Percentiles rank a stretch among this genome's conserved stretches.
Conservation (phyloP, 1,140 invertebrate genomes). For the Pararge aegeria region DNA sequence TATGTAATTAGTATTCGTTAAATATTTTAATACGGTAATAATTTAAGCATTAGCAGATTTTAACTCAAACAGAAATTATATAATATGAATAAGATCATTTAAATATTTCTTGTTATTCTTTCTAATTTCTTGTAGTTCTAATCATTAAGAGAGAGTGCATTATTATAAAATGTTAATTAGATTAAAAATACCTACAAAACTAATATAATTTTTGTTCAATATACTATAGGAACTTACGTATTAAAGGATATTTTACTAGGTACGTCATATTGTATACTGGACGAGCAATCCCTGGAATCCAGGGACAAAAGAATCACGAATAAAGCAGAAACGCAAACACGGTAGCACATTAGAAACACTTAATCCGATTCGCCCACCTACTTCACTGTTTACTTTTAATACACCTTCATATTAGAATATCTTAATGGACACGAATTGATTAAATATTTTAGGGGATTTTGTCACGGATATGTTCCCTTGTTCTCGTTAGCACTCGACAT, state of each 20-base stretch:
- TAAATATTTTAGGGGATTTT: conserved; percentile 9
- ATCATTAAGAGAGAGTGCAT: no score
- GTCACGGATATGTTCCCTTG: conserved; percentile 11
- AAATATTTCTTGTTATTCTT: no score
- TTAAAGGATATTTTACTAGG: conserved; percentile 62
- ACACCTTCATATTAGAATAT: conserved; percentile 20
- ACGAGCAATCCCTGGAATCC: conserved; percentile 60
- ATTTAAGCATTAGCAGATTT: no score
- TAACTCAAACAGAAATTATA: no score
- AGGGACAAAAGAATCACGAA: conserved; percentile 57
- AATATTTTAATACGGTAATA: no score
- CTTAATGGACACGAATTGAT: conserved; percentile 18
- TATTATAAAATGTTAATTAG: no score
- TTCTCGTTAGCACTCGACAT: conserved; percentile 29
- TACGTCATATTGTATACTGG: conserved; percentile 61
- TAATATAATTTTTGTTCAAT: neutral
- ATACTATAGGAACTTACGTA: conserved; percentile 47
- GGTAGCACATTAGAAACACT: conserved; percentile 73
- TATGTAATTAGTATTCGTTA: no score
- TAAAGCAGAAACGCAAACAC: conserved; percentile 47
- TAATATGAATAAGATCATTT: no score
- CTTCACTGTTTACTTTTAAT: conserved; percentile 25
- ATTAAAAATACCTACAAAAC: no score
- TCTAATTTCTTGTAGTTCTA: no score
- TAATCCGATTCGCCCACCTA: conserved; percentile 49